Base-by-base conservation (phyloP, 2,797 vertebrate genomes). In the Gobionotothen gibberifrons region DNA sequence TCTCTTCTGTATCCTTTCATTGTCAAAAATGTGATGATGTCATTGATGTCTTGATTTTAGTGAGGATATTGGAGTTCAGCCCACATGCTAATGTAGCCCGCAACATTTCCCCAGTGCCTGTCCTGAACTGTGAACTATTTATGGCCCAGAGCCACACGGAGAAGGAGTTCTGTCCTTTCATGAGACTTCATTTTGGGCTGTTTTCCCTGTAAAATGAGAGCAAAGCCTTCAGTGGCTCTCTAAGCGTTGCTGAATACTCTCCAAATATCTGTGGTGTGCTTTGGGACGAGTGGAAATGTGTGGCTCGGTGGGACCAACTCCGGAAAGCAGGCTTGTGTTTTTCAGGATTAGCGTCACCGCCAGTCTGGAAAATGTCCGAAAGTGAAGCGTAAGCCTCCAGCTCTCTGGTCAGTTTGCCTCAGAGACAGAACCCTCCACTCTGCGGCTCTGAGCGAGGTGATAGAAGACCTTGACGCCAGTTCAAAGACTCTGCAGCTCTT, bases 401-500 rank as follows among this genome's bases (percentile, higher is more conserved):
- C 53, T 78, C 72, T 69, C 49, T 72, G 52, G 59, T 69, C 47
- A 68, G 44, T 72, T 70, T 75, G 51, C 70, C 75, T 65, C 8
- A 44, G 15, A 19, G 61, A 61, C 72, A 59, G 76, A 86, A 93
- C 92, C 92, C 76, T 63, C 92, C 87, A 87, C 91, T 94, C 88
- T 95, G 60, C 62, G 79, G 65, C 81, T 88, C 77, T 84, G 68
- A 81, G 59, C 0, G 60, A 79, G 69, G 77, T 69, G 80, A 82
- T 70, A 39, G 78, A 90, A 82, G 94, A 96, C 96, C 95, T 96
- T 96, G 95, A 93, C 95, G 94, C 94, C 94, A 93, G 94, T 94
- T 92, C 92, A 93, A 95, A 95, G 94, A 93, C 91, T 95, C 93
- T 94, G 78, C 92, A 95, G 94, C 93, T 96, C 94, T 95, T 95